These are phyloP conservation scores for Agrochola macilenta DNA, from an alignment of 2,888 invertebrate species.

Conservation along the genomic window DNA sequence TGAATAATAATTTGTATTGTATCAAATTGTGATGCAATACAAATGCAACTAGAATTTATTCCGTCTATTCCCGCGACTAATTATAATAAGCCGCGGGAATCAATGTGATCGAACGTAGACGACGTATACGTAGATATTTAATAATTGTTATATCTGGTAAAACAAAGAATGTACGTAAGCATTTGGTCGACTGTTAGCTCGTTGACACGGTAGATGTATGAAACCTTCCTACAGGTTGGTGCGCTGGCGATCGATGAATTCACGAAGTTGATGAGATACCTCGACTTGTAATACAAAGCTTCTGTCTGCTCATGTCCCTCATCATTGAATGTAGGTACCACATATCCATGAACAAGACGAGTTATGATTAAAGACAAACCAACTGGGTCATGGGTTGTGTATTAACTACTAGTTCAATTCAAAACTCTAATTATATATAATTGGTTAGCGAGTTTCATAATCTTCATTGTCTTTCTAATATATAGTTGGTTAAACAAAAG, in stretches of 20 bases:
- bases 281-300: background rate
- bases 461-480: background rate
- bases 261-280: background rate
- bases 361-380: background rate
- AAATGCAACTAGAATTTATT: background rate
- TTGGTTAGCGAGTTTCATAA: slow-evolving; percentile 12
- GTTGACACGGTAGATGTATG: no score
- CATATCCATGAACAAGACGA: background rate
- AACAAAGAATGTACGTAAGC: background rate
- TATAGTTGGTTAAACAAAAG: background rate
- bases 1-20: background rate
- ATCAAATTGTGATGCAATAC: background rate
- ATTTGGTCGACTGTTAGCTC: background rate
- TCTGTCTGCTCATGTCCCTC: background rate
- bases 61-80: background rate
- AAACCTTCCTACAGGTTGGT: background rate
- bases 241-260: background rate
- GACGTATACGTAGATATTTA: no score
- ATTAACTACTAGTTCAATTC: slow-evolving; percentile 7
- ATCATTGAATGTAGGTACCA: background rate
- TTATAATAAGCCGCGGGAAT: background rate
- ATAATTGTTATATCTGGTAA: background rate
- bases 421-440: background rate
- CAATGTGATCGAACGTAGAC: no score
- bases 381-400: slow-evolving; percentile 19